Base-by-base conservation (phyloP, 2,888 invertebrate genomes). In the Choristoneura rosaceana region DNA sequence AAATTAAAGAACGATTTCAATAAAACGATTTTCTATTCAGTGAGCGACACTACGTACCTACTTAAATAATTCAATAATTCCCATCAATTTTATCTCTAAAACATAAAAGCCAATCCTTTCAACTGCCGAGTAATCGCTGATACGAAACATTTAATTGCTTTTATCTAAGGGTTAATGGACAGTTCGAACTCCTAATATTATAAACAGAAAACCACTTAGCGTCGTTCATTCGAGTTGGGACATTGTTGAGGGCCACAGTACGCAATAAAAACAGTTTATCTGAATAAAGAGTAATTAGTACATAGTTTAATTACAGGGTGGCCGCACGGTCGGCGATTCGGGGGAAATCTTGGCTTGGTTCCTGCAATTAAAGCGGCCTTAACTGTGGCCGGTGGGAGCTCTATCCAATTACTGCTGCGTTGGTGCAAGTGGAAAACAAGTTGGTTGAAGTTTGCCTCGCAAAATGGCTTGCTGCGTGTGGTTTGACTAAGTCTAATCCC, bases 271-370 rank as follows among this genome's bases (percentile, higher is more conserved):
- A 85, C 86, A 82, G 86, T 87, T 87, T 87, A 85, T 87, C 84
- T 80, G 80, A 81, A 82, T 84, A 86, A 87, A 87, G 83, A 87
- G 89, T 91, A 91, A 91, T 91, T 90, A 91, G 90, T 90, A 89
- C 88, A 88, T 90, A 88, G 90, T 90, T 87, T 91, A 92, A 92
- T 91, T 91, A 90, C 86, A 77, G 80, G 77, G 69, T 82, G 75
- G 84, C 80, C 78, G 79, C 78, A 80, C 74, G 76, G 79, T 81
- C 81, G 88, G 87, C 84, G 90, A 88, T 90, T 90, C 85, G 84
- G 87, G 83, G 80, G 83, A 83, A 87, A 87, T 91, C 91, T 92
- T 92, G 92, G 92, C 91, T 83, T 80, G 82, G 84, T 82, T 89
- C 84, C 87, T 88, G 87, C 90, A 91, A 91, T 91, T 91, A 91